Evolutionary conservation across 2,888 invertebrate species (phyloP).

Genomic region (Stratiomys singularior): DNA sequence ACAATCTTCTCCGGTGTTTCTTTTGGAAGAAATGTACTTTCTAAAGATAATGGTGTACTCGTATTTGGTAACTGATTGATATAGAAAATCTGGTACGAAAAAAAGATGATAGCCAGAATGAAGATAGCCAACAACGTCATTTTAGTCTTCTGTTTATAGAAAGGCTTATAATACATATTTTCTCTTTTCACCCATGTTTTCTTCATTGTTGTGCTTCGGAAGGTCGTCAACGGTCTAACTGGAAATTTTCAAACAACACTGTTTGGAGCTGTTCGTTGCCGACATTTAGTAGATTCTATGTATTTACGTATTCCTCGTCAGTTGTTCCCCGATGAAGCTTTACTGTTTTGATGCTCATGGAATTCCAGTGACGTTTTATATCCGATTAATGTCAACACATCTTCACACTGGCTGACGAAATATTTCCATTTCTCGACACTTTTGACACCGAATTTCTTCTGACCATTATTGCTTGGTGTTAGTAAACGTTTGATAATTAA

Average conservation of each 20-base stretch:
- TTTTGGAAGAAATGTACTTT: conserved; percentile 53
- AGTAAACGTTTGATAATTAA: too few relatives aligned
- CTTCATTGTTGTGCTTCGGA: conserved; percentile 54
- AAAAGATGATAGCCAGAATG: conserved; percentile 63
- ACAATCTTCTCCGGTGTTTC: not conserved
- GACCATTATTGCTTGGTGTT: too few relatives aligned
- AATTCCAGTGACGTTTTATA: conserved; percentile 1
- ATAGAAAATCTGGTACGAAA: conserved; percentile 64
- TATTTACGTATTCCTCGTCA: not conserved
- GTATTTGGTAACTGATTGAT: conserved; percentile 64
- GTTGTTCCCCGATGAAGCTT: not conserved
- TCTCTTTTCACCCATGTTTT: conserved; percentile 66
- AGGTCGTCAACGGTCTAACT: conserved; percentile 4
- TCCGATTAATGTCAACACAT: conserved; percentile 14
- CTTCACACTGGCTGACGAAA: conserved; percentile 6
- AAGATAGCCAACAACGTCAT: conserved; percentile 64
- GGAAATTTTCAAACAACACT: not conserved
- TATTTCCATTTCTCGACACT: not conserved
- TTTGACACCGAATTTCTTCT: too few relatives aligned
- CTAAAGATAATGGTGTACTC: conserved; percentile 60
- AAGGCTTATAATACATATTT: conserved; percentile 65
- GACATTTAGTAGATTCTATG: conserved; percentile 11
- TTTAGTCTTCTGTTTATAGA: conserved; percentile 65
- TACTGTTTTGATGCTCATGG: conserved; percentile 25
- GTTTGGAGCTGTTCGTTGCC: not conserved